Conservation (phyloP, 2,888 invertebrate genomes). For the Xanthostigma xanthostigma region DNA sequence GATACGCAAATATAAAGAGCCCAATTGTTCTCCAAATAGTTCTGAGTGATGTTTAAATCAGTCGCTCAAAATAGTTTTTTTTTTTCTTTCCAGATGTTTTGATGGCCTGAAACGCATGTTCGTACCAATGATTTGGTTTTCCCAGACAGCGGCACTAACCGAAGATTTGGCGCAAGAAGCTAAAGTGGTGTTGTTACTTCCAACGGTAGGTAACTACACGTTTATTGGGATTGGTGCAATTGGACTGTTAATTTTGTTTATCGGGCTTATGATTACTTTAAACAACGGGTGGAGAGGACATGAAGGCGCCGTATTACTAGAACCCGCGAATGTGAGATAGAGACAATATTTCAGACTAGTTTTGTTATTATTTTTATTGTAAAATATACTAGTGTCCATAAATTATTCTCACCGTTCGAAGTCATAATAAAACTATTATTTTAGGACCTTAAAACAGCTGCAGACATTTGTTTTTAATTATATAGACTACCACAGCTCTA, state of each 20-base stretch:
- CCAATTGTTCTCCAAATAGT: no score
- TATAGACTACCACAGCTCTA: no score
- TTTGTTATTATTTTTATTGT: not conserved
- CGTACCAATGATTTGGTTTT: constrained; percentile 67
- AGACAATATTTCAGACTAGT: not conserved
- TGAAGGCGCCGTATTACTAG: constrained; percentile 25
- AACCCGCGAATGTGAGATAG: not conserved
- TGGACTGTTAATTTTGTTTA: constrained; percentile 25
- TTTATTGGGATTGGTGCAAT: constrained; percentile 36
- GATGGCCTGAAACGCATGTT: constrained; percentile 36
- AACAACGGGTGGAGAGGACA: constrained; percentile 21
- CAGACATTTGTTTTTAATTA: no score
- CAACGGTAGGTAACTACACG: constrained; percentile 36
- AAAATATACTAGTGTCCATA: no score
- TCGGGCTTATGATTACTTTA: constrained; percentile 24
- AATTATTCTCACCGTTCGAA: no score
- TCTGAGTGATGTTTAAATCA: no score
- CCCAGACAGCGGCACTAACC: constrained; percentile 44
- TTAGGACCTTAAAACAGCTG: no score
- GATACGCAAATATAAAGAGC: no score
- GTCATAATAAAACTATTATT: no score
- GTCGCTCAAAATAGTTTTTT: no score
- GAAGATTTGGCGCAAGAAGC: constrained; percentile 39
- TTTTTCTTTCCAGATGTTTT: constrained; percentile 34
- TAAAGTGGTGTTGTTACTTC: constrained; percentile 35